These are phyloP conservation scores for Diaprepes abbreviatus DNA, from an alignment of 2,888 invertebrate genomes.

Conservation along the genomic window DNA sequence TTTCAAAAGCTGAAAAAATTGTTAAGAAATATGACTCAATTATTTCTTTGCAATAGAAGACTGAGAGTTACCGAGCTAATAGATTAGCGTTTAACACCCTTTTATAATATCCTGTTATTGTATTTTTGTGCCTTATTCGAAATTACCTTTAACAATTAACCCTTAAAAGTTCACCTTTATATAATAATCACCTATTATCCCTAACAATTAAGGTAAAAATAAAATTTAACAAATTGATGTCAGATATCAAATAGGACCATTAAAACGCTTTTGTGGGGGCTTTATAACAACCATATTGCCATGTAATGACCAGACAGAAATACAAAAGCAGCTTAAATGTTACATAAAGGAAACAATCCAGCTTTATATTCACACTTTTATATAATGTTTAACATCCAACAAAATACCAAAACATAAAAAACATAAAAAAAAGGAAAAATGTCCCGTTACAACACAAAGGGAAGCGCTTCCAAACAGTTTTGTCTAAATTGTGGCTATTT, in stretches of 20 bases:
- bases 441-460: conserved; percentile 7
- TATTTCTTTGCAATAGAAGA: no score
- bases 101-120: no score
- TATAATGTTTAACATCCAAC: conserved; percentile 17
- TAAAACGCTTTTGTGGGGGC: conserved; percentile 1
- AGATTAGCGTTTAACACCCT: no score
- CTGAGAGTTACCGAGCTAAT: no score
- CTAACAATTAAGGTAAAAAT: conserved; percentile 10
- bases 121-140: no score
- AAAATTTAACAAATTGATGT: conserved; percentile 15
- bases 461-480: conserved; percentile 13
- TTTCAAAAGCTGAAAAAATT: no score
- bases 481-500: conserved; percentile 19
- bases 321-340: conserved; percentile 13
- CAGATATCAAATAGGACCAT: neutral
- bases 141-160: neutral
- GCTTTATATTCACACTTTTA: conserved; percentile 18
- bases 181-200: neutral
- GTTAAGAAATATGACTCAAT: no score
- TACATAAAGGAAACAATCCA: conserved; percentile 18
- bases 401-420: conserved; percentile 6
- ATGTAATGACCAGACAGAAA: conserved; percentile 11
- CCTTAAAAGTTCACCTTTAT: neutral
- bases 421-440: neutral
- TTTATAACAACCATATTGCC: conserved; percentile 12